phyloP scores from a whole-genome alignment of 2,888 invertebrate species.

The Strigamia maritima region DNA sequence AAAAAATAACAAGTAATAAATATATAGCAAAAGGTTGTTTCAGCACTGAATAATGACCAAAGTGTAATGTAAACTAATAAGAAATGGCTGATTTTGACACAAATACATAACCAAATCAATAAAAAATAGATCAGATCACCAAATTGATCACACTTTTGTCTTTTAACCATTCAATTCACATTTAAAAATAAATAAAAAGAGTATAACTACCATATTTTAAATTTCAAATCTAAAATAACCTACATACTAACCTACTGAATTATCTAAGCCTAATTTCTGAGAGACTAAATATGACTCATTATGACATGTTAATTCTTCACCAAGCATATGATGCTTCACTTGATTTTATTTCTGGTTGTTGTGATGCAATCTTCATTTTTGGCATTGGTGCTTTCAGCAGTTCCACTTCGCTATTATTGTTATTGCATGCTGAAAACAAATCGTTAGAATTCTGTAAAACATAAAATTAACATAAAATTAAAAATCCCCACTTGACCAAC shows the following conservation, averaged over 20 bases:
- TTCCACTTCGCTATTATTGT: not conserved
- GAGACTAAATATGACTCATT: not conserved
- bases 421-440: constrained; percentile 9
- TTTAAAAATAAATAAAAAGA: not conserved
- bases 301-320: constrained; percentile 31
- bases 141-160: not conserved
- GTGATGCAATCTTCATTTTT: constrained; percentile 33
- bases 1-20: not conserved
- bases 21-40: not conserved
- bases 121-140: not conserved
- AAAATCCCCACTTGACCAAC: not conserved
- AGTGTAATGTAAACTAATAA: not conserved
- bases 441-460: constrained; percentile 36
- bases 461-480: not conserved
- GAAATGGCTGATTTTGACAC: not conserved
- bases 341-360: constrained; percentile 33
- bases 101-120: not conserved
- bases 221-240: not conserved
- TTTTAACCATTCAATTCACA: not conserved
- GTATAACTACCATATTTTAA: not conserved
- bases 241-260: not conserved
- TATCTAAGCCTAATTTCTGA: not conserved
- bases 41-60: not conserved
- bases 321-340: constrained; percentile 38
- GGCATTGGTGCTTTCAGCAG: constrained; percentile 40